Conservation (phyloP, 2,113 vertebrate species). For the Ophiodon elongatus region DNA sequence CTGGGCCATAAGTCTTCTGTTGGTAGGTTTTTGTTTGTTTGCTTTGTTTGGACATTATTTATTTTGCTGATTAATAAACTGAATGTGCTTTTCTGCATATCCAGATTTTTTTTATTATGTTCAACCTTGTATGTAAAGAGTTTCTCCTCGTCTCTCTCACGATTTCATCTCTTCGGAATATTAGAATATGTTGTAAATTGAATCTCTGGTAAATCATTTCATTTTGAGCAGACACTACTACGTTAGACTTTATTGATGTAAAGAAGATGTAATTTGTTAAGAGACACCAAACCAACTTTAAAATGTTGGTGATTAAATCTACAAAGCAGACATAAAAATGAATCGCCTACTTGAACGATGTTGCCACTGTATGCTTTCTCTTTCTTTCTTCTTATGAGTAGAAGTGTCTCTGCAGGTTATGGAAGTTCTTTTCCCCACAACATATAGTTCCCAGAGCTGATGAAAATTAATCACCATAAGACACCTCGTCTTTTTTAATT, state of each 20-base stretch:
- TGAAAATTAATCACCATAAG: constrained; percentile 27
- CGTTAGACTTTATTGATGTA: neutral
- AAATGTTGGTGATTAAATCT: neutral
- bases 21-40: no score
- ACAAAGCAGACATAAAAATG: neutral
- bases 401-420: neutral
- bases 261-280: neutral
- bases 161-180: neutral
- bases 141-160: no score
- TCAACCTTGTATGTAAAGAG: no score
- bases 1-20: no score
- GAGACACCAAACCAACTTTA: neutral
- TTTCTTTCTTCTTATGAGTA: no score
- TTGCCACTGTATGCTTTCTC: no score
- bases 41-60: no score
- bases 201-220: neutral
- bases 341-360: no score
- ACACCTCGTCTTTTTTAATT: constrained; percentile 43
- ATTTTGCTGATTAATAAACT: no score
- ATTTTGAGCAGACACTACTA: neutral
- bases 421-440: neutral
- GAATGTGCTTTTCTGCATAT: no score
- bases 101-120: no score
- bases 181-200: no score
- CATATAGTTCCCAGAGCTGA: neutral